Base-by-base conservation (phyloP, 2,113 vertebrate species). In the Atractosteus spatula region DNA sequence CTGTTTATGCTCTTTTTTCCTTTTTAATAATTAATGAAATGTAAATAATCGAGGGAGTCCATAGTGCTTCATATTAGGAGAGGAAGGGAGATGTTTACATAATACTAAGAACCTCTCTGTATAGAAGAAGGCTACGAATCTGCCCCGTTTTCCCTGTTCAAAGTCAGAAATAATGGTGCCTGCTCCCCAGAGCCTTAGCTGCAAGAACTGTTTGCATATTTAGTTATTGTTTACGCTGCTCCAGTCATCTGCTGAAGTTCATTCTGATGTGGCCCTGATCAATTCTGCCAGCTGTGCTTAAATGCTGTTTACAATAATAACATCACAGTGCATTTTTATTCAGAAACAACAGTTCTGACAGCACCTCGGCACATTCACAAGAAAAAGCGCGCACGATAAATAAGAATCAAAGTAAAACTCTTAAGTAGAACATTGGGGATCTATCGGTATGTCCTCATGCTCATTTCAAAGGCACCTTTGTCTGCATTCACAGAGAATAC, bases 21-120 rank as follows among this genome's bases (percentile, higher is more conserved):
- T 83, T 78, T 92, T 92, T 89, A 95, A 96, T 96, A 94, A 97
- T 96, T 95, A 97, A 96, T 95, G 89, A 93, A 95, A 95, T 93
- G 91, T 93, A 98, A 97, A 97, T 95, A 96, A 90, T 92, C 88
- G 86, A 80, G 89, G 87, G 89, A 94, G 85, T 92, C 90, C 92
- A 90, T 83, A 90, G 87, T 86, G 89, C 93, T 93, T 82, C 86
- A 81, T 76, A 78, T 84, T 89, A 90, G 82, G 93, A 96, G 93
- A 92, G 91, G 92, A 90, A 93, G 91, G 90, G 89, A 91, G 86
- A 87, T 95, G 94, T 96, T 97, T 97, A 96, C 91, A 94, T 90
- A 96, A 93, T 91, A 90, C 85, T 80, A 83, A 89, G 81, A 88
- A 90, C 88, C 86, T 86, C 86, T 89, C 86, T 91, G 83, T 88